phyloP scores from a whole-genome alignment of 2,797 vertebrate genomes.

The Spatula clypeata region DNA sequence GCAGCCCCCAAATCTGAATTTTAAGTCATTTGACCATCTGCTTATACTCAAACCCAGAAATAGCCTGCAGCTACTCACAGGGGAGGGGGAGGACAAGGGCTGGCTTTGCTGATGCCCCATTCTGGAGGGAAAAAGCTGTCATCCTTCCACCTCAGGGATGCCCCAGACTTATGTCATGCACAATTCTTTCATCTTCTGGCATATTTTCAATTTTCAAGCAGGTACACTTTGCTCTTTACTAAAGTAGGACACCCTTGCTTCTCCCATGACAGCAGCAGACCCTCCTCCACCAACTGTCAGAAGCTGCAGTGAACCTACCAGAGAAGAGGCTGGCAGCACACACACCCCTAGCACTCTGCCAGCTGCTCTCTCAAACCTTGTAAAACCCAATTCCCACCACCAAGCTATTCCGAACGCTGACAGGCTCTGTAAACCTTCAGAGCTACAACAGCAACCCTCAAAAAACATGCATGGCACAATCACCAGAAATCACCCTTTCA shows the following conservation, averaged over 20 bases:
- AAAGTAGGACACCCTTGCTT: conserved; percentile 14
- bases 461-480: not conserved
- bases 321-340: conserved; percentile 8
- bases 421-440: not conserved
- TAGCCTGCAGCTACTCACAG: not conserved
- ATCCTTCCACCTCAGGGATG: not conserved
- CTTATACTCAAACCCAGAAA: not conserved
- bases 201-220: conserved; percentile 24
- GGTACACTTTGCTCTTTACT: conserved; percentile 16
- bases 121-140: not conserved
- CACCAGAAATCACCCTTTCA: not conserved
- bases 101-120: not conserved
- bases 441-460: not conserved
- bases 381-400: not conserved
- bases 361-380: conserved; percentile 1
- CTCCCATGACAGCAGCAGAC: conserved; percentile 31
- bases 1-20: not conserved
- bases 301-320: not conserved
- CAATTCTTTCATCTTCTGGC: conserved; percentile 14
- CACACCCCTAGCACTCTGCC: not conserved
- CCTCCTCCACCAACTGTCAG: not conserved
- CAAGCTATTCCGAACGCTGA: not conserved
- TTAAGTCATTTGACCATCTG: conserved; percentile 5
- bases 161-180: not conserved
- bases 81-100: not conserved